Evolutionary conservation across 2,888 invertebrate genomes (phyloP), one percentile per base, ranked within the genome.

Genomic region (Mythimna vitellina): DNA sequence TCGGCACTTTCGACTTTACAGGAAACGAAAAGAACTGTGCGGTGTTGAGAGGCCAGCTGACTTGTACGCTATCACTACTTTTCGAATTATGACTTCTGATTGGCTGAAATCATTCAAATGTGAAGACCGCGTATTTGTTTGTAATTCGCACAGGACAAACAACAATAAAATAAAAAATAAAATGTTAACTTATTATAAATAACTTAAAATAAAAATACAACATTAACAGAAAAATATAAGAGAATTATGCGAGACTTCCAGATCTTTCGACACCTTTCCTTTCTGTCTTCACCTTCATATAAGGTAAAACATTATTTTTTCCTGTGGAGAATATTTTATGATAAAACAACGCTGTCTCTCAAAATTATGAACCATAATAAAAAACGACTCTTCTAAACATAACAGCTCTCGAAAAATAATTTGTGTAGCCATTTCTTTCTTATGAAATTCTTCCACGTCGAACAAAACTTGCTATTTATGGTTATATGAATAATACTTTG

Each of bases 381-480:
- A 65, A 72, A 72, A 68, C 42, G 63, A 71, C 61, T 62, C 25
- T 65, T 54, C 65, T 22, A 56, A 70, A 68, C 65, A 72, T 53
- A 75, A 63, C 58, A 66, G 65, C 58, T 61, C 57, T 72, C 35
- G 29, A 62, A 71, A 61, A 79, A 81, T 74, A 70, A 67, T 80
- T 74, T 69, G 53, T 58, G 54, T 69, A 65, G 62, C 72, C 51
- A 65, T 67, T 73, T 58, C 22, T 57, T 67, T 35, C 14, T 62
- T 62, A 54, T 17, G 22, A 57, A 72, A 70, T 67, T 70, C 57
- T 32, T 62, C n/a, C 17, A 72, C 64, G 54, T 73, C 35, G 51
- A 62, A 32, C 32, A n/a, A 49, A 62, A 67, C 29, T 67, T 58
- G 49, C 65, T 72, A 69, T 78, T 69, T 73, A 46, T 58, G 17